These are phyloP conservation scores for Trachelipus rathkii DNA, from an alignment of 1,140 invertebrate species.

Conservation along the genomic window DNA sequence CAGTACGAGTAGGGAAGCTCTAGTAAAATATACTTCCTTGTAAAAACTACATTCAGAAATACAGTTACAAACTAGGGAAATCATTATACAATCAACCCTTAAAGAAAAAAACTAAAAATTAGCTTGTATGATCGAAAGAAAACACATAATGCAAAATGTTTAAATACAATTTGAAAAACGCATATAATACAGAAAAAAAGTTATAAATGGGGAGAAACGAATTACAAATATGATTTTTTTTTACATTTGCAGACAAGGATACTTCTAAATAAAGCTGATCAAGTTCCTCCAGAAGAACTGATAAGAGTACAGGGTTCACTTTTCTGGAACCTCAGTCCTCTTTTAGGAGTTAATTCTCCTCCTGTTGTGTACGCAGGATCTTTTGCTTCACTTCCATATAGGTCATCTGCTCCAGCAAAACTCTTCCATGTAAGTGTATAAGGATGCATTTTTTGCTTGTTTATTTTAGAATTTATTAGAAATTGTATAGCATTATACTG, in stretches of 20 bases:
- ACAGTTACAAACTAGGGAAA: too few species aligned
- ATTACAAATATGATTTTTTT: background rate
- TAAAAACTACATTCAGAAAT: too few species aligned
- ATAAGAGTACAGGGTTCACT: slow-evolving; percentile 87
- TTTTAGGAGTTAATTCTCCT: slow-evolving; percentile 89
- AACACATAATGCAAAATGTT: background rate
- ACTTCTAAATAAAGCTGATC: slow-evolving; percentile 90
- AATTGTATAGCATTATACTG: too few species aligned
- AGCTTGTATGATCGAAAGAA: too few species aligned
- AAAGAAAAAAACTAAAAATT: too few species aligned
- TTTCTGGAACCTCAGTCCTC: slow-evolving; percentile 91
- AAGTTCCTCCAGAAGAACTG: slow-evolving; percentile 84
- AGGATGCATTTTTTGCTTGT: too few species aligned
- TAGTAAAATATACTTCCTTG: too few species aligned
- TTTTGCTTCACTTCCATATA: slow-evolving; percentile 80
- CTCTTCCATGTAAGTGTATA: slow-evolving; percentile 45
- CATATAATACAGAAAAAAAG: too few species aligned
- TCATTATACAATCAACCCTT: too few species aligned
- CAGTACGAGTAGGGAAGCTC: too few species aligned
- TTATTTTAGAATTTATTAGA: too few species aligned
- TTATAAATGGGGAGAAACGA: background rate
- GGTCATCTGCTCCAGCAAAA: slow-evolving; percentile 50
- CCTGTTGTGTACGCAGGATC: slow-evolving; percentile 80
- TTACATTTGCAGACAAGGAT: slow-evolving; percentile 61
- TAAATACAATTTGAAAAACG: background rate